phyloP scores from a whole-genome alignment of 1,140 invertebrate species.

The Sycophaga agraensis region DNA sequence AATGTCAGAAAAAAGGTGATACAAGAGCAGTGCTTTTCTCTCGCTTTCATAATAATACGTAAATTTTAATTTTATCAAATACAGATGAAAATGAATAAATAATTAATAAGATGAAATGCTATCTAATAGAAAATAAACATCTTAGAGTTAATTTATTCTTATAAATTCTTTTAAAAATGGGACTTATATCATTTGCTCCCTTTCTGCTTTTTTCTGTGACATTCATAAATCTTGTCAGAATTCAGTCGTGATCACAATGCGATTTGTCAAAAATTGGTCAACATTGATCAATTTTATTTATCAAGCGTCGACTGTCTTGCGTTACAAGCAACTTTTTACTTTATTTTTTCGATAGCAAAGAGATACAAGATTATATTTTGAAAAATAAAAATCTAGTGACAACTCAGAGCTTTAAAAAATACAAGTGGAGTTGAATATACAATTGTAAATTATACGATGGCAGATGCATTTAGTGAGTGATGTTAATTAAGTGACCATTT shows the following conservation, averaged over 20 bases:
- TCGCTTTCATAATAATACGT: slow-evolving; percentile 21
- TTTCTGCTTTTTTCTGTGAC: slow-evolving; percentile 36
- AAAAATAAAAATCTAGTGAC: slow-evolving; percentile 32
- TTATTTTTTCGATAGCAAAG: slow-evolving; percentile 25
- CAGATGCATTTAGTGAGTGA: slow-evolving; percentile 13
- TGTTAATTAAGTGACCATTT: slow-evolving; percentile 18
- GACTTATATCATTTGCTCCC: slow-evolving; percentile 29
- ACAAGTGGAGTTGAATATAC: slow-evolving; percentile 35
- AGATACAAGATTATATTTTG: slow-evolving; percentile 43
- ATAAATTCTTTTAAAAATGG: slow-evolving; percentile 16
- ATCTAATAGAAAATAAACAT: slow-evolving; percentile 24
- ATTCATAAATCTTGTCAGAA: slow-evolving; percentile 31
- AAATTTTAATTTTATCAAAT: slow-evolving; percentile 25
- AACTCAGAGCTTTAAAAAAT: slow-evolving; percentile 38
- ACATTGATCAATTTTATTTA: slow-evolving; percentile 4
- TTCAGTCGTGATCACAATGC: not conserved
- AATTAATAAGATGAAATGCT: slow-evolving; percentile 11
- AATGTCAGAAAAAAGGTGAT: slow-evolving; percentile 42
- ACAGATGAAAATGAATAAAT: not conserved
- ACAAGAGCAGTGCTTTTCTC: slow-evolving; percentile 37
- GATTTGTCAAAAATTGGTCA: slow-evolving; percentile 10
- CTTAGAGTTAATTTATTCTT: slow-evolving; percentile 8
- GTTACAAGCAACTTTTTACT: slow-evolving; percentile 17
- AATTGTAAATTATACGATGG: slow-evolving; percentile 33
- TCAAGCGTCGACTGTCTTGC: slow-evolving; percentile 15